Evolutionary conservation across 1,140 invertebrate genomes (phyloP).

Genomic region (Drosophila sucinea): DNA sequence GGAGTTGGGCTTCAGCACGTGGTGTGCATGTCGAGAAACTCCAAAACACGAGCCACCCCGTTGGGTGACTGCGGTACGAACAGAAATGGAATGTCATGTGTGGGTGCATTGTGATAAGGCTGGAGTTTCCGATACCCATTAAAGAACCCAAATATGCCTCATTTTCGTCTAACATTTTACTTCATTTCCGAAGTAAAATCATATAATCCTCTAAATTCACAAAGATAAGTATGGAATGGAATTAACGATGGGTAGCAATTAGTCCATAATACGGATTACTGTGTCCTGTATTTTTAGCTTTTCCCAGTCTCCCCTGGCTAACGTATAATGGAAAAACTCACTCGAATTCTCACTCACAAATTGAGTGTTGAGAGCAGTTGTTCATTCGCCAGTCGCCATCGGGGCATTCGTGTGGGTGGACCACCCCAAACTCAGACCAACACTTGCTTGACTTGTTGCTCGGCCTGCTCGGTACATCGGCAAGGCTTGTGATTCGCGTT

Average conservation of each 20-base stretch:
- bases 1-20: slow-evolving; percentile 64
- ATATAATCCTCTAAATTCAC: too few relatives aligned
- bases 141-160: not conserved
- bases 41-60: slow-evolving; percentile 69
- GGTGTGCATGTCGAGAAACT: slow-evolving; percentile 65
- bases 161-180: too few relatives aligned
- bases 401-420: slow-evolving; percentile 51
- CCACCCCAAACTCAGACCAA: slow-evolving; percentile 36
- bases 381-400: slow-evolving; percentile 62
- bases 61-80: slow-evolving; percentile 33
- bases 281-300: too few relatives aligned
- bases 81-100: slow-evolving; percentile 19
- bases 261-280: not conserved
- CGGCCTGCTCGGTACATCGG: slow-evolving; percentile 34
- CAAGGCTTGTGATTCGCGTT: slow-evolving; percentile 70
- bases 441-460: slow-evolving; percentile 43
- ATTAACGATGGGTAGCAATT: not conserved
- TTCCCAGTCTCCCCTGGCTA: not conserved
- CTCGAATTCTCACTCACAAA: slow-evolving; percentile 41
- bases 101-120: slow-evolving; percentile 44
- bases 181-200: too few relatives aligned
- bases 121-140: not conserved
- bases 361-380: slow-evolving; percentile 59
- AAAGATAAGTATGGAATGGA: too few relatives aligned
- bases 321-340: slow-evolving; percentile 30